Evolutionary conservation across 2,888 invertebrate species (phyloP).

Genomic region (Colostygia pectinataria): DNA sequence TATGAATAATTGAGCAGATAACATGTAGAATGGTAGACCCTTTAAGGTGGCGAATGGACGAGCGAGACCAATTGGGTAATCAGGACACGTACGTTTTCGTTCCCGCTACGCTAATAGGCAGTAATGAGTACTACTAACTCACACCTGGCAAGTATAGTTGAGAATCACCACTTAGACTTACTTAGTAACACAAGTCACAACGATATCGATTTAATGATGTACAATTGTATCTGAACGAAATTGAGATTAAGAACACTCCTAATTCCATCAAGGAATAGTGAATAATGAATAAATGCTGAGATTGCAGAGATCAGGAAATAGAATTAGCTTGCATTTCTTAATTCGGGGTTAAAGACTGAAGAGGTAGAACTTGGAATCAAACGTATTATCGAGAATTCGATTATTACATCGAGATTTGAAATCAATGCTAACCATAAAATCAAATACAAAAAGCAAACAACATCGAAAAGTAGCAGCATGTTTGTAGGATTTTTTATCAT

Average conservation of each 20-base stretch:
- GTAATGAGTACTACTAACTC: slow-evolving; percentile 58
- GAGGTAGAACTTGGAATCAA: too few relatives aligned
- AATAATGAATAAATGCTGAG: neutral
- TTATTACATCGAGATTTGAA: too few relatives aligned
- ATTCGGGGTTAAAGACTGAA: too few relatives aligned
- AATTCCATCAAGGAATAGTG: neutral
- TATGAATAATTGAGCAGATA: slow-evolving; percentile 50
- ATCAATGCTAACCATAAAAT: too few relatives aligned
- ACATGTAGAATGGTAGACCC: slow-evolving; percentile 45
- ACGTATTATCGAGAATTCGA: too few relatives aligned
- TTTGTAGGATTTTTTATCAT: too few relatives aligned
- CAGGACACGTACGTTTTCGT: slow-evolving; percentile 59
- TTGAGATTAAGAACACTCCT: too few relatives aligned
- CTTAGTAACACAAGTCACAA: neutral
- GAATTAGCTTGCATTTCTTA: too few relatives aligned
- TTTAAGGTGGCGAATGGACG: slow-evolving; percentile 49
- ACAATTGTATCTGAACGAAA: neutral
- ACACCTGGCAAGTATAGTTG: slow-evolving; percentile 61
- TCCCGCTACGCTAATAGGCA: slow-evolving; percentile 62
- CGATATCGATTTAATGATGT: neutral
- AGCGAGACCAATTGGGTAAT: slow-evolving; percentile 44
- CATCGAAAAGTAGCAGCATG: too few relatives aligned
- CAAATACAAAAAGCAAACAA: too few relatives aligned
- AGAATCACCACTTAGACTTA: slow-evolving; percentile 44
- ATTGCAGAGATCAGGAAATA: neutral